phyloP scores from a whole-genome alignment of 35 echinoderm and acorn worm genomes.

The Holothuria glaberrima region DNA sequence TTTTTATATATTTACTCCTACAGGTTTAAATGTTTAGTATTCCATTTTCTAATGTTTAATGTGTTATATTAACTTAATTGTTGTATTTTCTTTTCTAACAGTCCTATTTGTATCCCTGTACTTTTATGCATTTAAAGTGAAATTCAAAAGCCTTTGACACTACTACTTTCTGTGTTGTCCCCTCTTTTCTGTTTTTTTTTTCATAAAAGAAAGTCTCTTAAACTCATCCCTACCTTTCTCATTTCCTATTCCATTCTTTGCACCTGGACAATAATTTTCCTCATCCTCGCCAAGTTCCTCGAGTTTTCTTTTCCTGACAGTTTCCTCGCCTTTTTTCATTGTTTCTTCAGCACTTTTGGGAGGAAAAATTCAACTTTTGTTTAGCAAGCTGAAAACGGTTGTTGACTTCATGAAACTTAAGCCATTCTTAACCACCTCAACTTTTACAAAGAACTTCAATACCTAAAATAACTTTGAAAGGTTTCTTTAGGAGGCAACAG shows the following conservation, averaged over 20 bases:
- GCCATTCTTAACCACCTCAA: no score
- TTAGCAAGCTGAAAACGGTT: background rate
- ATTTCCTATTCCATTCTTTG: background rate
- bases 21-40: no score
- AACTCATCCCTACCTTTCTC: background rate
- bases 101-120: no score
- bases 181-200: no score
- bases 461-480: no score
- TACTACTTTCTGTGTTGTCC: background rate
- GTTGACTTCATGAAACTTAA: background rate
- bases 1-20: background rate
- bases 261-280: background rate
- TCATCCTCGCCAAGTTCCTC: background rate
- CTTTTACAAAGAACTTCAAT: no score
- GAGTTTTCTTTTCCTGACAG: background rate
- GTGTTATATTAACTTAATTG: no score
- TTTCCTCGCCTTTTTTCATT: background rate
- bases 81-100: no score
- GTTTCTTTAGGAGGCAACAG: no score
- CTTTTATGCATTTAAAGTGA: background rate
- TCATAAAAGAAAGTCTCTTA: no score
- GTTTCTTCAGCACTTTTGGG: slow-evolving; percentile 21
- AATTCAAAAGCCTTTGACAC: background rate
- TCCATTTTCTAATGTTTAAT: no score
- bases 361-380: background rate